Evolutionary conservation across 2,113 vertebrate genomes (phyloP), one percentile per base, ranked within the genome.

Genomic region (Brienomyrus brachyistius): DNA sequence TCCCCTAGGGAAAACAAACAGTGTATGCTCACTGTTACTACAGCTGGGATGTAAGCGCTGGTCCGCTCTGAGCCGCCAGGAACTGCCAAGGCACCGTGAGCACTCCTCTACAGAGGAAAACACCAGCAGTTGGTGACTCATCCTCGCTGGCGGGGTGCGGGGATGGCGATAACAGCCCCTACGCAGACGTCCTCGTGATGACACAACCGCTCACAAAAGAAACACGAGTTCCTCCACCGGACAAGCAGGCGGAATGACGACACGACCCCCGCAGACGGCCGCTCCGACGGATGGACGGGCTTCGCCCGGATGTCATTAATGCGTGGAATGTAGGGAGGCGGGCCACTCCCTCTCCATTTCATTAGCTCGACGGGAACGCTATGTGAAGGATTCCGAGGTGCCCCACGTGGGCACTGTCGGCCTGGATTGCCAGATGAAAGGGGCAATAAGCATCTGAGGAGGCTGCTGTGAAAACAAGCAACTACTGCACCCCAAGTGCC

Each of bases 361-460:
- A 84, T 90, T 88, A 31, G 86, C 87, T 90, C 47, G 66, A 86
- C 15, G 47, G 56, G 88, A 86, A 89, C 85, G 47, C 87, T 86
- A 89, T 90, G 52, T 86, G 45, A 90, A 85, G 35, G 87, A 90
- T 90, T 90, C 88, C 88, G 84, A 90, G 51, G 52, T 27, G 77
- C 88, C 3, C n/a, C 50, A 54, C 35, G 90, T 89, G 90, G 87
- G 89, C 86, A 90, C 70, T 7, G 74, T 59, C 50, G 50, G 50
- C 51, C 10, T 4, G 27, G 51, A 54, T 27, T 27, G 13, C 31
- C 19, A 52, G n/a, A 87, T 51, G 51, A 40, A 87, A n/a, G 85
- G 10, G 11, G 23, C 2, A 31, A 87, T 40, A 15, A 40, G 23
- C 13, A 56, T 87, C 85, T 17, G 27, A 48, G 48, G 19, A 27